A percentile compares a stretch with the other conserved stretches of the same genome.
Conservation (phyloP, 2,888 invertebrate species). For the Drosophila prolongata region DNA sequence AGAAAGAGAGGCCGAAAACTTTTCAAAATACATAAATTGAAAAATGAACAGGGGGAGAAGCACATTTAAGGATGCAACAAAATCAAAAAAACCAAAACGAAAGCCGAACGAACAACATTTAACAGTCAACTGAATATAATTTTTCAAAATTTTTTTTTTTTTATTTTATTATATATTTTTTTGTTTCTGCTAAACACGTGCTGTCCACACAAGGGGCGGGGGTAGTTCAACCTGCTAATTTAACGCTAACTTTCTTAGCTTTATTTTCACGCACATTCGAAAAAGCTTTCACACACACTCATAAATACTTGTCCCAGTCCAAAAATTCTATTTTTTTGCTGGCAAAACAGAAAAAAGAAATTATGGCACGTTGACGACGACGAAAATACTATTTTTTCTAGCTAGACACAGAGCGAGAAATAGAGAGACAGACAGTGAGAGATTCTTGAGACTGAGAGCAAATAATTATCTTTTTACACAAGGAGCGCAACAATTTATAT, state of each 20-base stretch:
- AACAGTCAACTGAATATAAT: constrained; percentile 54
- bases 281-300: constrained; percentile 29
- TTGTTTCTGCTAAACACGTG: constrained; percentile 30
- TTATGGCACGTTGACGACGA: constrained; percentile 45
- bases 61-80: constrained; percentile 25
- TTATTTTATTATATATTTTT: constrained; percentile 2
- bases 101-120: constrained; percentile 40
- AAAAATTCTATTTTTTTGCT: constrained; percentile 31
- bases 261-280: constrained; percentile 48
- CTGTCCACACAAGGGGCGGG: constrained; percentile 22
- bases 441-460: constrained; percentile 17
- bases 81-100: constrained; percentile 39
- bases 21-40: constrained; percentile 71
- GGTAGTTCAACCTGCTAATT: constrained; percentile 61
- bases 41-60: constrained; percentile 17
- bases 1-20: constrained; percentile 6
- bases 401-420: constrained; percentile 29
- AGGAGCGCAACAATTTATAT: constrained; percentile 32
- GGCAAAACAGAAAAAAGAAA: constrained; percentile 38
- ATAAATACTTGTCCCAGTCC: constrained; percentile 38
- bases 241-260: constrained; percentile 60
- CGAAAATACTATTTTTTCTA: constrained; percentile 42
- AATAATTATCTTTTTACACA: constrained; percentile 33
- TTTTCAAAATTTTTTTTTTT: constrained; percentile 27
- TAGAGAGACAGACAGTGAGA: not conserved